Percentiles rank a stretch among this genome's conserved stretches.
Conservation (phyloP, 2,797 vertebrate species). For the Neosalanx taihuensis region DNA sequence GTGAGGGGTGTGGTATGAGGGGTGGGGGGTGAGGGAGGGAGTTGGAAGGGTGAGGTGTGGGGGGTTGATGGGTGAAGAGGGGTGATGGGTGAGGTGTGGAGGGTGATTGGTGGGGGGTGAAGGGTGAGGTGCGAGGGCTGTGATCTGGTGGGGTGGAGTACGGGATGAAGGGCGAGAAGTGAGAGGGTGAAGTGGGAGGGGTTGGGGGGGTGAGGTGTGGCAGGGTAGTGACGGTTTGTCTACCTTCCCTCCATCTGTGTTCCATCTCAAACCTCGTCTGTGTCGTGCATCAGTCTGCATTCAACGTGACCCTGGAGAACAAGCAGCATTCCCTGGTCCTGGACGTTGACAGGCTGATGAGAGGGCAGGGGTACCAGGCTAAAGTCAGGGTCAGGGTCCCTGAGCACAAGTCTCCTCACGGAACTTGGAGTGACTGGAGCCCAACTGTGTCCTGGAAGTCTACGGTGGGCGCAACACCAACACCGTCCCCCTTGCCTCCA, state of each 20-base stretch:
- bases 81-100: background rate
- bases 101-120: background rate
- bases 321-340: background rate
- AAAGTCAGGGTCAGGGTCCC: background rate
- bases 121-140: too few relatives aligned
- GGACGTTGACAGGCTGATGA: background rate
- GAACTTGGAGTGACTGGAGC: slow-evolving; percentile 38
- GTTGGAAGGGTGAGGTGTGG: slow-evolving; percentile 2
- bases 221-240: background rate
- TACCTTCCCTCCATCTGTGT: background rate
- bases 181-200: background rate
- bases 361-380: slow-evolving; percentile 2
- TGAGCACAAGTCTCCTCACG: accelerated
- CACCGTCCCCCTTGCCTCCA: too few relatives aligned
- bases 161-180: background rate
- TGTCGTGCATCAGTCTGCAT: background rate
- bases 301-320: background rate
- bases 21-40: background rate
- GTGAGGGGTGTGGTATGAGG: background rate
- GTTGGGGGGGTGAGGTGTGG: background rate
- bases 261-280: background rate
- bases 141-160: background rate
- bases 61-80: background rate
- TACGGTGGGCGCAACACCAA: background rate
- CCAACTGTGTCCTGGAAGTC: slow-evolving; percentile 5